Evolutionary conservation across 2,797 vertebrate species (phyloP).

Genomic region (Eospalax fontanierii): DNA sequence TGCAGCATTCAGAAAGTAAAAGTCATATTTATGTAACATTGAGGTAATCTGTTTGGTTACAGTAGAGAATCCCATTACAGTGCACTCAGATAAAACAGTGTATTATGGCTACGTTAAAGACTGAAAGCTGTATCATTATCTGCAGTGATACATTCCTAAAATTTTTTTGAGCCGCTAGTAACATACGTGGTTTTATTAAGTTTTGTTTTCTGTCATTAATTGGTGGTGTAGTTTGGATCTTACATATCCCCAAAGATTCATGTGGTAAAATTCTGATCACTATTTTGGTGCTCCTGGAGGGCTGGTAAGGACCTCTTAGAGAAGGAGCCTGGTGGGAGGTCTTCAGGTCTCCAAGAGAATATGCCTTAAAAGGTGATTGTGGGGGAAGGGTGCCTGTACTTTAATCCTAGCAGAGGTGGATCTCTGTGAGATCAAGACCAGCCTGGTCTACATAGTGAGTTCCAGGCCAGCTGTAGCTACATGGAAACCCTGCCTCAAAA

Average conservation of each 20-base stretch:
- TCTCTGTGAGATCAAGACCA: too few species aligned
- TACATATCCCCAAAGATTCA: neutral
- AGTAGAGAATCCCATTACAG: neutral
- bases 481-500: too few species aligned
- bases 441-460: too few species aligned
- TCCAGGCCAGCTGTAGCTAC: too few species aligned
- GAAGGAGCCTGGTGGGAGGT: too few species aligned
- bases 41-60: neutral
- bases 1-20: neutral
- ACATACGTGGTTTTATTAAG: neutral
- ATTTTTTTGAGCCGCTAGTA: conserved; percentile 7
- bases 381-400: too few species aligned
- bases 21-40: conserved; percentile 6
- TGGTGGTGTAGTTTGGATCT: neutral
- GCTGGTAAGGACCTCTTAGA: neutral
- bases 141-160: neutral
- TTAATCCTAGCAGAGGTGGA: too few species aligned
- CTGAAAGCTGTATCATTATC: neutral
- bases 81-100: conserved; percentile 1
- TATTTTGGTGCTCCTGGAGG: neutral
- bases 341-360: neutral
- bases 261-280: neutral
- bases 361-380: neutral
- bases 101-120: neutral
- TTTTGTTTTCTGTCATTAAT: neutral